Evolutionary conservation across 2,797 vertebrate genomes (phyloP).

Genomic region (Distichodus sexfasciatus): DNA sequence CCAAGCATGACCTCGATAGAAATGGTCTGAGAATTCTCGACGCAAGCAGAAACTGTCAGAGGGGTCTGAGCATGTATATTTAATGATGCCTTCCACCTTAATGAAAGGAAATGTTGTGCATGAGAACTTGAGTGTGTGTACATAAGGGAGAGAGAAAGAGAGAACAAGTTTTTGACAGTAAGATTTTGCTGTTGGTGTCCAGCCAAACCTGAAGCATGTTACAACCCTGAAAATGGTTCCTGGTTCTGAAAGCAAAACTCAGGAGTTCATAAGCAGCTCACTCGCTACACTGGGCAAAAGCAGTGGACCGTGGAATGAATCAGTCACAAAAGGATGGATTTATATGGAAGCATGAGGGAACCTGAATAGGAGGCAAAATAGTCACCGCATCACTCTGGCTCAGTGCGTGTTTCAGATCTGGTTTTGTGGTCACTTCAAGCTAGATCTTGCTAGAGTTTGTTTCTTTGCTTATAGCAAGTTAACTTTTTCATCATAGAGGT

Average conservation of each 20-base stretch:
- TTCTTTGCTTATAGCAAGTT: too few relatives aligned
- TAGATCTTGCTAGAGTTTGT: too few relatives aligned
- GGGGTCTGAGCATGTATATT: conserved; percentile 11
- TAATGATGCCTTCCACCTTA: not conserved
- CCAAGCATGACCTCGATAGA: not conserved
- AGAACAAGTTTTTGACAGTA: not conserved
- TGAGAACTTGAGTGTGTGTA: not conserved
- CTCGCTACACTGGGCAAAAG: not conserved
- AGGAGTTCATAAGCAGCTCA: not conserved
- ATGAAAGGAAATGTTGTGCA: not conserved
- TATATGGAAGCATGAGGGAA: too few relatives aligned
- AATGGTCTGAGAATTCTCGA: not conserved
- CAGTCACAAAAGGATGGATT: not conserved
- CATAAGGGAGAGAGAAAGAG: conserved; percentile 6
- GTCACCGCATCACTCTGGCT: not conserved
- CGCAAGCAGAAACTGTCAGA: not conserved
- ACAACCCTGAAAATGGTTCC: too few relatives aligned
- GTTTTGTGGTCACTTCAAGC: too few relatives aligned
- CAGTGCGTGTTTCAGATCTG: not conserved
- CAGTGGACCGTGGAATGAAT: not conserved
- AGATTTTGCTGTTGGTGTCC: too few relatives aligned
- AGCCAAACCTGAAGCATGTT: too few relatives aligned
- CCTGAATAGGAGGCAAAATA: too few relatives aligned
- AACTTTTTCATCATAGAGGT: too few relatives aligned
- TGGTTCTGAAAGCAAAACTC: too few relatives aligned